These are phyloP conservation scores for Amazonetta brasiliensis DNA, from an alignment of 2,797 vertebrate species.

Conservation along the genomic window DNA sequence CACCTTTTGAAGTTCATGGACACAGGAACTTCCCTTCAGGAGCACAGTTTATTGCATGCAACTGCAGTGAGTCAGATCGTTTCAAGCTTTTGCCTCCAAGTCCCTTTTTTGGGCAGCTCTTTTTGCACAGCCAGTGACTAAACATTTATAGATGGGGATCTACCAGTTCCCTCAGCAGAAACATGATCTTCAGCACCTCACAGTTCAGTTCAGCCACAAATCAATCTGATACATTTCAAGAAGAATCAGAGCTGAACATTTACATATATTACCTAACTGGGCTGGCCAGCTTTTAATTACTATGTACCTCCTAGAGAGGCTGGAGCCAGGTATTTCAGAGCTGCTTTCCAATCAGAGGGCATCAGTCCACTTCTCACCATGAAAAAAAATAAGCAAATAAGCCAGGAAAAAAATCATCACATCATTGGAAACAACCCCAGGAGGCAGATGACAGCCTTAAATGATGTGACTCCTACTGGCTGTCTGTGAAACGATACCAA, in stretches of 20 bases:
- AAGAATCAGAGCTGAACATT: neutral
- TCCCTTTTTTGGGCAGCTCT: neutral
- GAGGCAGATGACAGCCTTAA: neutral
- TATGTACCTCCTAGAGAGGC: neutral
- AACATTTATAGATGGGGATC: neutral
- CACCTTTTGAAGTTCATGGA: neutral
- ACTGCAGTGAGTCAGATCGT: neutral
- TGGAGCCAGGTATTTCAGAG: neutral
- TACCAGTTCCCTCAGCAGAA: neutral
- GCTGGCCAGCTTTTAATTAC: neutral
- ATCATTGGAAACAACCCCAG: neutral
- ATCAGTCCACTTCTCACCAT: neutral
- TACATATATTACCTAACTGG: neutral
- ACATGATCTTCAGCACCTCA: neutral
- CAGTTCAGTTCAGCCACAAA: neutral
- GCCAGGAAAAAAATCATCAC: neutral
- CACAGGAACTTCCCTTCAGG: neutral
- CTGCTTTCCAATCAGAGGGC: neutral
- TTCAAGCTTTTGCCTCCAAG: neutral
- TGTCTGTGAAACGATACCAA: neutral
- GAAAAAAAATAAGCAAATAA: constrained; percentile 12
- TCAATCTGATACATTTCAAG: neutral
- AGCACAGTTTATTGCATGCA: neutral
- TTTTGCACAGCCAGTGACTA: neutral
- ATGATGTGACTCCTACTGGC: neutral